Evolutionary conservation across 2,113 vertebrate genomes (phyloP), one percentile per base, ranked within the genome.

Genomic region (Xyrauchen texanus): DNA sequence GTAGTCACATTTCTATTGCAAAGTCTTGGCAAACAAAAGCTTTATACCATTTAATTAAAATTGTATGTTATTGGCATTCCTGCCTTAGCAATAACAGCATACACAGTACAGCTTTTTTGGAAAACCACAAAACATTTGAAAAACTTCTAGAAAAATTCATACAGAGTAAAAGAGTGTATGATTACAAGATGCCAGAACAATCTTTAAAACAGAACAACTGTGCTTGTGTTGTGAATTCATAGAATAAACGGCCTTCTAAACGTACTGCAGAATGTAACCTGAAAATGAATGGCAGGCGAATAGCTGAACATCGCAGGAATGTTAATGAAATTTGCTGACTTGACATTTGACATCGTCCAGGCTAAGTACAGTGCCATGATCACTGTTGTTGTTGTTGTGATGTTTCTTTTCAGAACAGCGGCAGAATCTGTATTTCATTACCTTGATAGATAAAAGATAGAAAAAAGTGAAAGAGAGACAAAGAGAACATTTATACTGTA

Each of bases 311-410:
- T n/a, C 45, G 44, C 45, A 4, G 51, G 49, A 74, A 34, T 42
- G 78, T 85, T 87, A 93, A 60, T 91, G 92, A 72, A 91, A 93
- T 87, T 93, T 92, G 90, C 95, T 96, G 87, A 98, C 96, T 7
- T 98, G 97, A 92, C 97, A 96, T 75, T 98, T 98, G 85, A 99
- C 96, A 15, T 98, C 95, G 0, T 98, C 97, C 90, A 98, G 90
- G 88, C 96, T 96, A 81, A 98, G 93, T 0, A 96, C 93, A 0
- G 96, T 94, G 4, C 95, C 95, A 83, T 97, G 97, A 84, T 95
- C 95, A 5, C 92, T 93, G 73, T 65, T 65, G 85, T 93, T 95
- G 91, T 89, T 94, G 87, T 91, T 92, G 84, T 96, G 88, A 88
- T 96, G 93, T 83, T 93, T 96, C 90, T 96, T 96, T 66, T 89